Evolutionary conservation across 30 jellyfish, hydroid and myxozoan species (phyloP).

Genomic region (Hydra vulgaris): DNA sequence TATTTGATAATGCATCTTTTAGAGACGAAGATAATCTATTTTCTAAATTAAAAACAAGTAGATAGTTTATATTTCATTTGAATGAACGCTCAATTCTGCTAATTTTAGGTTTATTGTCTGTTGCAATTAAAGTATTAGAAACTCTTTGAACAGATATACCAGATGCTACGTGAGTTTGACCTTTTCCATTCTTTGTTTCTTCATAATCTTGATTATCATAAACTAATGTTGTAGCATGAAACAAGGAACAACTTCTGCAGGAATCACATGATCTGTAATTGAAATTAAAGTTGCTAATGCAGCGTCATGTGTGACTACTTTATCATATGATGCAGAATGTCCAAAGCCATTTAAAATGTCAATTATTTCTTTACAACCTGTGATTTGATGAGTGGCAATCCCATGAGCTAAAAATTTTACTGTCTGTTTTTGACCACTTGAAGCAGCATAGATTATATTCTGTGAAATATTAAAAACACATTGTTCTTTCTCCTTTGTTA

Average conservation of each 20-base stretch:
- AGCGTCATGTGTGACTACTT: constrained; percentile 29
- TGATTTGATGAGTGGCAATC: constrained; percentile 40
- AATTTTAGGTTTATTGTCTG: background rate
- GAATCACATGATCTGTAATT: background rate
- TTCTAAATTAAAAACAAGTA: background rate
- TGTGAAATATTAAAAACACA: constrained; percentile 40
- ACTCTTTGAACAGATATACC: constrained; percentile 10
- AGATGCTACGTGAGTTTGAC: constrained; percentile 45
- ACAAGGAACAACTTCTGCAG: constrained; percentile 7
- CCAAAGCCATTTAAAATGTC: constrained; percentile 33
- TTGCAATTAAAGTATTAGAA: background rate
- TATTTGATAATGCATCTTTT: constrained; percentile 7
- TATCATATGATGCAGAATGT: constrained; percentile 41
- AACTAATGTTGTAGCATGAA: constrained; percentile 22
- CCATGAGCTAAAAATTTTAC: constrained; percentile 39
- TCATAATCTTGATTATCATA: constrained; percentile 43
- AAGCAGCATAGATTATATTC: constrained; percentile 31
- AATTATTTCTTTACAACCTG: constrained; percentile 31
- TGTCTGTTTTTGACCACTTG: constrained; percentile 39
- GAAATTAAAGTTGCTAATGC: background rate
- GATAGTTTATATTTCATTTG: background rate
- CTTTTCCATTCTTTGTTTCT: constrained; percentile 46
- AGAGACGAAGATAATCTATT: background rate
- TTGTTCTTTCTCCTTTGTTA: background rate
- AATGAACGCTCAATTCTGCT: constrained; percentile 1